Conservation (phyloP, 2,113 vertebrate genomes). For the Sinosuthora webbiana region DNA sequence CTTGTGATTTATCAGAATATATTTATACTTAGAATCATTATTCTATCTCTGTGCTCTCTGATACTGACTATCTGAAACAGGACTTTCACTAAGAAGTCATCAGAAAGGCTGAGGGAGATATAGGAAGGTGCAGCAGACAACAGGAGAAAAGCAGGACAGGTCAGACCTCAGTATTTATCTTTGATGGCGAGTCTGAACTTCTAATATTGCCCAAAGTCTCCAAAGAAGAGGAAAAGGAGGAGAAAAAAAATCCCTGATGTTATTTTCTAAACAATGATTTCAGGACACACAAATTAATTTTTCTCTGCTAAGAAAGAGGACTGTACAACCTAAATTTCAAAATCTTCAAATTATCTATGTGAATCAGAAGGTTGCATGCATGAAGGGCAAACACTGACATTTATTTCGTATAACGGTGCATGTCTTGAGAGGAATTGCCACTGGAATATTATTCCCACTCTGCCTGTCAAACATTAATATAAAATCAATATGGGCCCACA, state of each 20-base stretch:
- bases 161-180: neutral
- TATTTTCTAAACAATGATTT: neutral
- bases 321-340: neutral
- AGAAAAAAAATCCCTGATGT: neutral
- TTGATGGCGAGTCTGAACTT: neutral
- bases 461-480: conserved; percentile 42
- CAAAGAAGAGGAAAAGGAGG: neutral
- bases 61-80: neutral
- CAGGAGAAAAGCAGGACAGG: neutral
- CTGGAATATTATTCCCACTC: neutral
- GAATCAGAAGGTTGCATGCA: neutral
- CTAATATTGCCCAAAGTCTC: neutral
- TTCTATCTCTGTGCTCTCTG: neutral
- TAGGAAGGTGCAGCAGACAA: neutral
- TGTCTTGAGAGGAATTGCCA: neutral
- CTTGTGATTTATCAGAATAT: neutral
- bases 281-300: neutral
- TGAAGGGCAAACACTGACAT: neutral
- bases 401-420: conserved; percentile 9
- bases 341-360: neutral
- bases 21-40: neutral
- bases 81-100: neutral
- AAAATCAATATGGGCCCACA: conserved; percentile 19
- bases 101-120: neutral
- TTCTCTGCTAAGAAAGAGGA: neutral